Base-by-base conservation (phyloP, 2,888 invertebrate species). In the Synergus japonicus region DNA sequence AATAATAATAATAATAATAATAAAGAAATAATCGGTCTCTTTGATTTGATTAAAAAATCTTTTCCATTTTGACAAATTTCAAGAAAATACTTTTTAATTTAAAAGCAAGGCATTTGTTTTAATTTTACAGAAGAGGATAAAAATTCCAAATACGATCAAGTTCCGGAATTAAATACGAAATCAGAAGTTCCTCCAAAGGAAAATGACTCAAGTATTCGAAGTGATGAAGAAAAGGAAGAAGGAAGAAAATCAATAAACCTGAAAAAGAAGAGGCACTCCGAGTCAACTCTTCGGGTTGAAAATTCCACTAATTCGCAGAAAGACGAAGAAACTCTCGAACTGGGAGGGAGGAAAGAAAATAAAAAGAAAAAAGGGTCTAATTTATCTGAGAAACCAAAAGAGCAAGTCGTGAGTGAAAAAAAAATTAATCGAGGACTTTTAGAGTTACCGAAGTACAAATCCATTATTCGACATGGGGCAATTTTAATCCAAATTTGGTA, bases 1-100 rank as follows among this genome's bases (percentile, higher is more conserved):
- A 29, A 29, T 29, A 29, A 29, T 29, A 3, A 29, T 29, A 3
- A 29, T 29, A 22, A 22, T 22, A 22, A 22, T 22, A 22, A 22
- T 22, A 22, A 22, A 22, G 29, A 29, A 29, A 29, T 29, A 29
- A 29, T 29, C 29, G 2, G 3, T 29, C 29, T 29, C 29, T 29
- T 29, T 29, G 22, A 29, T 29, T 29, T 29, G 22, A 87, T 87
- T 86, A 85, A 87, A 85, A 78, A 43, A 80, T 76, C 81, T 82
- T 85, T 84, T 82, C 79, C 83, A 85, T 82, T 80, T 4, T 60
- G 13, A 60, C 12, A 0, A 54, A 54, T n/a, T 54, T 4, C 5
- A 0, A 54, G 8, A n/a, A 8, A 54, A 60, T 18, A 12, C 8
- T 4, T 22, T 60, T 29, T 60, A 81, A 79, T 78, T 78, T 64